A percentile compares a stretch with the other conserved stretches of the same genome.
Evolutionary conservation across 2,888 invertebrate genomes (phyloP).

Genomic region (Sepiola atlantica): DNA sequence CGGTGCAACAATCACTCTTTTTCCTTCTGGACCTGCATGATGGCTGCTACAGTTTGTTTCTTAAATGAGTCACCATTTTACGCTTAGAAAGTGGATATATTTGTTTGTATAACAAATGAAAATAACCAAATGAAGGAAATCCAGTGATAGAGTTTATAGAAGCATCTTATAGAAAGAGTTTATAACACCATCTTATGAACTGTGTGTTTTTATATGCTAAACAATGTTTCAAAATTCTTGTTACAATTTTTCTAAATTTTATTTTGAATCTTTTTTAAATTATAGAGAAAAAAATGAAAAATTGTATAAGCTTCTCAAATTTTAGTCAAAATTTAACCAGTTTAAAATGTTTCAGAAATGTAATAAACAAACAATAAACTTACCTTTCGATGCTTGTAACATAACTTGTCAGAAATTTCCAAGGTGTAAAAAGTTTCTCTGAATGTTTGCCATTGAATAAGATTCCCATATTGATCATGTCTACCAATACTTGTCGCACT

Average conservation of each 20-base stretch:
- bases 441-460: conserved; percentile 77
- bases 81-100: too few relatives aligned
- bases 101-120: too few relatives aligned
- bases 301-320: not conserved
- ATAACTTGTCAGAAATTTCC: conserved; percentile 80
- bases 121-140: too few relatives aligned
- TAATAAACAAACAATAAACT: conserved; percentile 55
- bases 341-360: not conserved
- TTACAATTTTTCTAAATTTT: not conserved
- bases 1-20: too few relatives aligned
- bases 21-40: too few relatives aligned
- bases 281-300: not conserved
- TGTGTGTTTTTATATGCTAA: not conserved
- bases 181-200: too few relatives aligned
- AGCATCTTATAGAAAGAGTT: too few relatives aligned
- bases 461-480: conserved; percentile 79
- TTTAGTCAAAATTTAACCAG: not conserved
- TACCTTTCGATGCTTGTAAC: conserved; percentile 84
- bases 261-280: not conserved
- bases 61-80: too few relatives aligned
- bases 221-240: not conserved
- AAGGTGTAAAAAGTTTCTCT: conserved; percentile 75
- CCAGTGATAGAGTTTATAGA: too few relatives aligned
- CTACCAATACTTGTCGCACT: conserved; percentile 80
- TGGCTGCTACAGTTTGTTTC: too few relatives aligned